phyloP scores from a whole-genome alignment of 2,113 vertebrate species.

The Neolamprologus toae region DNA sequence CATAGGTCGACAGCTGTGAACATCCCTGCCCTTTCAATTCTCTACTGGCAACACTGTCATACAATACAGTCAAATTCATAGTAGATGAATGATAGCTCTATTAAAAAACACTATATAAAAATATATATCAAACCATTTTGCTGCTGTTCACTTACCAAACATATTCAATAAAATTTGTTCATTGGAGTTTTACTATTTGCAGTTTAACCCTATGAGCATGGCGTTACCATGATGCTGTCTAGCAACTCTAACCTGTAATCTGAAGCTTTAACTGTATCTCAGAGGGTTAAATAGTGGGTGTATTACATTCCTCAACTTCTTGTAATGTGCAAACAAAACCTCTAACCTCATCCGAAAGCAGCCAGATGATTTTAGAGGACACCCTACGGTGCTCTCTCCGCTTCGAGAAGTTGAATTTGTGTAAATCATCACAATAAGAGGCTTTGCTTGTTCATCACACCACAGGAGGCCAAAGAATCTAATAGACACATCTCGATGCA shows the following conservation, averaged over 20 bases:
- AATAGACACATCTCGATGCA: constrained; percentile 67
- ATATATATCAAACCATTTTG: constrained; percentile 81
- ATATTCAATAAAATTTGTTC: constrained; percentile 75
- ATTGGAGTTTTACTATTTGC: constrained; percentile 79
- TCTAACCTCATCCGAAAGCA: constrained; percentile 34
- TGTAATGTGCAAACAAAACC: constrained; percentile 58
- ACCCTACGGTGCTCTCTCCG: not conserved
- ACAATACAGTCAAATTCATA: constrained; percentile 71
- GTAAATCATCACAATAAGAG: constrained; percentile 51
- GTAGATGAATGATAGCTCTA: constrained; percentile 56
- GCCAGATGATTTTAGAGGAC: constrained; percentile 17
- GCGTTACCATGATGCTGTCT: not conserved
- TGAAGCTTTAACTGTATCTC: constrained; percentile 37
- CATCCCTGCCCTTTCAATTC: constrained; percentile 68
- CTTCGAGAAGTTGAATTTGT: constrained; percentile 33
- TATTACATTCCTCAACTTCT: constrained; percentile 70
- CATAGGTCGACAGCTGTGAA: constrained; percentile 77
- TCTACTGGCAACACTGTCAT: constrained; percentile 62
- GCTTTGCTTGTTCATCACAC: constrained; percentile 56
- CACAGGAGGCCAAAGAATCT: constrained; percentile 67
- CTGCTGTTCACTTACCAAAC: constrained; percentile 82
- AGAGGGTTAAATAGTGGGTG: constrained; percentile 73
- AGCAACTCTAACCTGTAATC: not conserved
- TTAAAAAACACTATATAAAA: constrained; percentile 43
- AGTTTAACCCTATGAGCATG: constrained; percentile 73